A percentile compares a stretch with the other conserved stretches of the same genome.
phyloP scores from a whole-genome alignment of 2,113 vertebrate species.

The Scopus umbretta region DNA sequence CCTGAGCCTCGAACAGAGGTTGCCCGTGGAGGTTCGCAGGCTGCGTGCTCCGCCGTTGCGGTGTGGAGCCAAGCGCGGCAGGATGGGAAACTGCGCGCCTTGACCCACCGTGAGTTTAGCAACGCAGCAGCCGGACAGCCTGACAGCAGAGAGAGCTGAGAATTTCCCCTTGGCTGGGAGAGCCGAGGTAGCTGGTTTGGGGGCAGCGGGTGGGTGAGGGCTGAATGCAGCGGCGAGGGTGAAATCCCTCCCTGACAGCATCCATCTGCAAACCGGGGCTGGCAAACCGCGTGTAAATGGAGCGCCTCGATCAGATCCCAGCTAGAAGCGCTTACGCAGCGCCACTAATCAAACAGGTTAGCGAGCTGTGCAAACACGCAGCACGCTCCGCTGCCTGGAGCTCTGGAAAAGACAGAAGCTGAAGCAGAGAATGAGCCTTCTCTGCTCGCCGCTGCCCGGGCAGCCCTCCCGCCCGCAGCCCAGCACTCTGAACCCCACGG shows the following conservation, averaged over 20 bases:
- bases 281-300: accelerated
- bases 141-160: not conserved
- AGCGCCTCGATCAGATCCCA: not conserved
- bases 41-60: not conserved
- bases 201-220: not conserved
- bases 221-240: not conserved
- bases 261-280: not conserved
- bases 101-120: not conserved
- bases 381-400: not conserved
- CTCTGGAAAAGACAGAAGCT: not conserved
- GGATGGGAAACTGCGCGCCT: not conserved
- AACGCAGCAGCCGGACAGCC: not conserved
- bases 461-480: not conserved
- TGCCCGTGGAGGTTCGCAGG: accelerated
- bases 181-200: not conserved
- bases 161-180: not conserved
- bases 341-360: accelerated
- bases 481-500: accelerated
- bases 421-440: not conserved
- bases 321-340: not conserved
- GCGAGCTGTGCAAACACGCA: not conserved
- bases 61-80: not conserved
- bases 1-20: not conserved
- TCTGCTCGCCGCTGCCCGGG: accelerated
- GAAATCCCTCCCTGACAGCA: not conserved